Base-by-base conservation (phyloP, 2,888 invertebrate genomes). In the Bugula neritina region DNA sequence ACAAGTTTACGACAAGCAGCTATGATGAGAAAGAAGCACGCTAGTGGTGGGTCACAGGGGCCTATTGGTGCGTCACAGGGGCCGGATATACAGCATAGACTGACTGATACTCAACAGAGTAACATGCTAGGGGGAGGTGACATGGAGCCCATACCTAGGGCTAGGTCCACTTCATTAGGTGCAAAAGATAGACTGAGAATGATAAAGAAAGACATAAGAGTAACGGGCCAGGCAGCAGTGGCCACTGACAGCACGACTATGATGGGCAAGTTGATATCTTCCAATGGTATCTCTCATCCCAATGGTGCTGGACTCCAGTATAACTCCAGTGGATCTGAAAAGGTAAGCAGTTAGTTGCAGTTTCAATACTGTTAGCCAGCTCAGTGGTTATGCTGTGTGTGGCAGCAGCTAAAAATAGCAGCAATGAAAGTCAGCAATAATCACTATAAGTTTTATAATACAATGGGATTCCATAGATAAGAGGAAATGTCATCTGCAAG, bases 1-100 rank as follows among this genome's bases (percentile, higher is more conserved):
- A 79, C 81, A 34, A 78, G 79, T 17, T 76, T 80, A n/a, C 34
- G 71, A 17, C 1, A 54, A 54, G 52, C 69, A 31, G 25, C 34
- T 52, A 35, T 43, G 71, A 34, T 31, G 69, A 23, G 54, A 43
- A 43, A 43, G 34, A 25, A 71, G 31, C 71, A 69, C n/a, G 10
- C 13, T 29, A 43, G 69, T 25, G 35, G 63, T 29, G 57, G 23
- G 25, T 54, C 34, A n/a, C 63, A 27, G 25, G 69, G 25, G 3
- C 10, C 52, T 31, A 5, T 31, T 35, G 69, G 27, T 27, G 34
- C 25, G 3, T 31, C n/a, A 5, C 35, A 31, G 31, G n/a, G n/a
- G n/a, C n/a, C n/a, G n/a, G 58, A 58, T 25, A 27, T 58, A 5
- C 71, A 25, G 27, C 43, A 43, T 10, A 10, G 17, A 5, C 43